phyloP scores from a whole-genome alignment of 1,140 invertebrate species.

The Drosophila littoralis region DNA sequence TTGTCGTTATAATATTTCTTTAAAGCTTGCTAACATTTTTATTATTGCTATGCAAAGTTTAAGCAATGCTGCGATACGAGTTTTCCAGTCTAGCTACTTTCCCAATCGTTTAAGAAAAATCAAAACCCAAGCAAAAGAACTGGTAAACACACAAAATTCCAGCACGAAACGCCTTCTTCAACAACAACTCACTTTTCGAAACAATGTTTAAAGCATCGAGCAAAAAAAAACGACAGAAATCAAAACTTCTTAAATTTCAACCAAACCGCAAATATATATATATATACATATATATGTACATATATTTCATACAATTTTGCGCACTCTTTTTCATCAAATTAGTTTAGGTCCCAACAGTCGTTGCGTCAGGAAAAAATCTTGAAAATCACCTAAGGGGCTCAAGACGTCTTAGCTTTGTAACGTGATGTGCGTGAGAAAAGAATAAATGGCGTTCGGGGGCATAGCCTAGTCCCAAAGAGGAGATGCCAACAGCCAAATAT shows the following conservation, averaged over 20 bases:
- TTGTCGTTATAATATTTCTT: too few relatives aligned
- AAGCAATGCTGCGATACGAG: too few relatives aligned
- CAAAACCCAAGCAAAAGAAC: too few relatives aligned
- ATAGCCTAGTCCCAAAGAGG: not conserved
- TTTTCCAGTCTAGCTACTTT: too few relatives aligned
- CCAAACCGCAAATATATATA: not conserved
- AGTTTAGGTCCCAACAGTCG: conserved; percentile 23
- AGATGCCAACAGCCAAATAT: not conserved
- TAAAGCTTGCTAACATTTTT: too few relatives aligned
- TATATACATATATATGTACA: too few relatives aligned
- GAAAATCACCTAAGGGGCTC: conserved; percentile 31
- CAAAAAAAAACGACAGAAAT: not conserved
- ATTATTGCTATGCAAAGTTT: too few relatives aligned
- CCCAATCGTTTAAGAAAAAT: too few relatives aligned
- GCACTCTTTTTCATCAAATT: conserved; percentile 15
- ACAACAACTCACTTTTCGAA: too few relatives aligned
- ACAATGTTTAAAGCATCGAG: not conserved
- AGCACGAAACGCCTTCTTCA: too few relatives aligned
- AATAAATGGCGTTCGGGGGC: conserved; percentile 4
- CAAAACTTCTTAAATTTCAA: conserved; percentile 2
- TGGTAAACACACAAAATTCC: too few relatives aligned
- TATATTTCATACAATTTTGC: conserved; percentile 1
- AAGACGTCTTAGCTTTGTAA: conserved; percentile 2
- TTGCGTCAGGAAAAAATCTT: conserved; percentile 14
- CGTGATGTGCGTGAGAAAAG: conserved; percentile 9